Conservation (phyloP, 2,888 invertebrate species). For the Drosophila niveifrons region DNA sequence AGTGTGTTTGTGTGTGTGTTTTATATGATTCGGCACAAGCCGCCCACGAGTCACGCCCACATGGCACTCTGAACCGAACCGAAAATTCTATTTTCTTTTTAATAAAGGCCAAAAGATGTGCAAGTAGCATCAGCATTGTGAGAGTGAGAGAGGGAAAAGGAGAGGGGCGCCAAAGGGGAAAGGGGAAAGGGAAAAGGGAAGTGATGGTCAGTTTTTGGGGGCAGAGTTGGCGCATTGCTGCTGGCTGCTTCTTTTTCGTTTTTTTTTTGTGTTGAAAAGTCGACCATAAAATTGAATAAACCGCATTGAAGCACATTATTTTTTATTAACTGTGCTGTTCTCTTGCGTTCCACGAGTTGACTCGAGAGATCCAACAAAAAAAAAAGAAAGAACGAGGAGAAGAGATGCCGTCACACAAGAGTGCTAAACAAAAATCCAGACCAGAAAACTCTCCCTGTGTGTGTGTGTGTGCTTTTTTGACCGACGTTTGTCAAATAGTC, state of each 20-base stretch:
- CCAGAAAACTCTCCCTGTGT: conserved; percentile 51
- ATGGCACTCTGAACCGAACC: conserved; percentile 54
- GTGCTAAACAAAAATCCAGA: conserved; percentile 71
- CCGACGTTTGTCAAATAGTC: conserved; percentile 81
- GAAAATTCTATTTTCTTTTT: conserved; percentile 80
- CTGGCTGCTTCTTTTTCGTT: conserved; percentile 40
- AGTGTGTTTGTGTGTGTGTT: conserved; percentile 26
- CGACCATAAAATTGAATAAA: conserved; percentile 81
- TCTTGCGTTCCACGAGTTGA: neutral
- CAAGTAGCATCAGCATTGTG: conserved; percentile 15
- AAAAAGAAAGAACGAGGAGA: neutral
- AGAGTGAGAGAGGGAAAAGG: neutral
- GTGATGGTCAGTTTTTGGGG: neutral
- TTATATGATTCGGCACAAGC: conserved; percentile 64
- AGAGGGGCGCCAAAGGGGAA: too few species aligned
- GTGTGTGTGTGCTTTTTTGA: conserved; percentile 63
- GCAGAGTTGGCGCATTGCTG: conserved; percentile 21
- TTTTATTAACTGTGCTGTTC: conserved; percentile 75
- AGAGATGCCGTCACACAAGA: conserved; percentile 46
- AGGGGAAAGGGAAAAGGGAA: neutral
- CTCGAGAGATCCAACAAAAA: conserved; percentile 14
- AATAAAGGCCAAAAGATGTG: conserved; percentile 67
- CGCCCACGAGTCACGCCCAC: conserved; percentile 56
- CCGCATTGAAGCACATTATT: conserved; percentile 81
- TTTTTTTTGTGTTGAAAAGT: conserved; percentile 61